Conservation (phyloP, 2,888 invertebrate species). For the Epinotia bilunana region DNA sequence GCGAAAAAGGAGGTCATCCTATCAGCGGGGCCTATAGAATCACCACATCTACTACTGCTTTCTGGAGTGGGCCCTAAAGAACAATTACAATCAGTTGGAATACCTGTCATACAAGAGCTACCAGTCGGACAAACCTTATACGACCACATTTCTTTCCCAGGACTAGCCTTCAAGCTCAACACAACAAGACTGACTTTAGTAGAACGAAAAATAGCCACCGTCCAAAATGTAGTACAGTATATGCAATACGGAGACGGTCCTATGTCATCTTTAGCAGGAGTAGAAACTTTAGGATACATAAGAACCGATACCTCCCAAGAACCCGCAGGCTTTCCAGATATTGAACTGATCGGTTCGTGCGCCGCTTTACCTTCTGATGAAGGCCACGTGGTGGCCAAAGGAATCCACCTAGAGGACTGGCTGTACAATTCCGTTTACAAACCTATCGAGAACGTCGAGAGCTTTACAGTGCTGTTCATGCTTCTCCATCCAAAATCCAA, state of each 20-base stretch:
- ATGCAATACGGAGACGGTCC: conserved; percentile 79
- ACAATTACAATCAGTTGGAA: conserved; percentile 83
- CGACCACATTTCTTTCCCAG: conserved; percentile 87
- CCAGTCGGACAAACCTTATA: conserved; percentile 88
- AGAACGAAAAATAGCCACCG: conserved; percentile 61
- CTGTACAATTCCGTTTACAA: conserved; percentile 72
- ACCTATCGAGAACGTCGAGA: conserved; percentile 72
- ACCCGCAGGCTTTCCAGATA: conserved; percentile 84
- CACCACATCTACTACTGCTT: conserved; percentile 89
- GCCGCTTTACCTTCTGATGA: conserved; percentile 84
- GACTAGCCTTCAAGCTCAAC: conserved; percentile 82
- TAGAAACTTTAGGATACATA: conserved; percentile 85
- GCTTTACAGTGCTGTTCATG: conserved; percentile 82
- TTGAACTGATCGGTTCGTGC: conserved; percentile 86
- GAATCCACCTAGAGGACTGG: conserved; percentile 70
- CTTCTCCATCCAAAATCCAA: conserved; percentile 86
- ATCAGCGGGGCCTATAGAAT: conserved; percentile 91
- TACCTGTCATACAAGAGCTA: conserved; percentile 85
- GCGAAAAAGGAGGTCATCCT: conserved; percentile 84
- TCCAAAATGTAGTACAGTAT: conserved; percentile 67
- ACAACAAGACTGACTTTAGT: conserved; percentile 67
- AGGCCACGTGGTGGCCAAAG: conserved; percentile 73
- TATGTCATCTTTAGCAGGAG: conserved; percentile 81
- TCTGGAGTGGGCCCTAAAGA: conserved; percentile 87
- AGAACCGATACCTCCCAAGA: conserved; percentile 84